Percentiles rank a stretch among this genome's conserved stretches.
These are phyloP conservation scores for Caenorhabditis briggsae DNA, from an alignment of 1,140 invertebrate species.

Conservation along the genomic window DNA sequence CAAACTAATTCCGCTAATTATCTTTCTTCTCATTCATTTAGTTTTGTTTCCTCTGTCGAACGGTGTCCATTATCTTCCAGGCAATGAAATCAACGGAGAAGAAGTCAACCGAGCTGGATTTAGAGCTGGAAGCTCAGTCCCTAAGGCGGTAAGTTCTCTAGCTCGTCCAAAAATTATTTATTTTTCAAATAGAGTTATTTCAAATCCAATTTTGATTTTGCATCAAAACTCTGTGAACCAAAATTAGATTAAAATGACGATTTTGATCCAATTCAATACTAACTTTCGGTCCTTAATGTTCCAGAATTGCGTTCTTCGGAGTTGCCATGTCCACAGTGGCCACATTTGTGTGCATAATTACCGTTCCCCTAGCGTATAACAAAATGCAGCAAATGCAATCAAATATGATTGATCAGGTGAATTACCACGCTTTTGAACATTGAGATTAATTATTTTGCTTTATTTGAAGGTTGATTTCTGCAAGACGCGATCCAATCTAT, in stretches of 20 bases:
- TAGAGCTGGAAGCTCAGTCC: conserved; percentile 39
- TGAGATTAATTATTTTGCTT: neutral
- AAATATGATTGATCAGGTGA: conserved; percentile 54
- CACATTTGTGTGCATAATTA: conserved; percentile 30
- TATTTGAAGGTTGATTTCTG: conserved; percentile 21
- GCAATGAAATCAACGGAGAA: conserved; percentile 46
- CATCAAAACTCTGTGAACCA: neutral
- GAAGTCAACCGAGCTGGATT: neutral
- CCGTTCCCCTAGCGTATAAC: conserved; percentile 38
- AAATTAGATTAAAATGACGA: neutral
- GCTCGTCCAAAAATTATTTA: no score
- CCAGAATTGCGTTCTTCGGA: conserved; percentile 32
- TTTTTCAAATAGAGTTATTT: no score
- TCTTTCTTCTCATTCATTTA: neutral
- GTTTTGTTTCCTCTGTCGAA: neutral
- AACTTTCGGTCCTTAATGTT: neutral
- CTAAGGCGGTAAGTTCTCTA: neutral
- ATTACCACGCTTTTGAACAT: neutral
- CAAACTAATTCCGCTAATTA: neutral
- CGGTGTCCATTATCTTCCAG: neutral
- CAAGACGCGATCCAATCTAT: conserved; percentile 54
- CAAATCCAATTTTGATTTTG: neutral
- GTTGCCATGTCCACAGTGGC: conserved; percentile 25
- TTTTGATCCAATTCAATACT: no score
- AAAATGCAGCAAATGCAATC: conserved; percentile 55